A percentile compares a stretch with the other conserved stretches of the same genome.
These are phyloP conservation scores for Oxyura jamaicensis DNA, from an alignment of 2,113 vertebrate genomes.

Conservation along the genomic window DNA sequence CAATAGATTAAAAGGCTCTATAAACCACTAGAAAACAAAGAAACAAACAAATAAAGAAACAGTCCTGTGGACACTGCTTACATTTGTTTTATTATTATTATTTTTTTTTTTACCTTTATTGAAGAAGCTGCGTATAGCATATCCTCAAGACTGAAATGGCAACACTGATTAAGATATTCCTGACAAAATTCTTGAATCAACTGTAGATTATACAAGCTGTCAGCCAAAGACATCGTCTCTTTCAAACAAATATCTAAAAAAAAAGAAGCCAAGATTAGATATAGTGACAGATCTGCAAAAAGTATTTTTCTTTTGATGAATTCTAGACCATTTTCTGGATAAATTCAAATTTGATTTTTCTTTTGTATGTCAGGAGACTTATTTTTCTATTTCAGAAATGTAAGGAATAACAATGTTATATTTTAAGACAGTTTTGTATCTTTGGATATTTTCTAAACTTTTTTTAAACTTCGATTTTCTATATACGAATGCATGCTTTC, in stretches of 20 bases:
- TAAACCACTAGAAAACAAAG: not conserved
- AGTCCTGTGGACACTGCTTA: not conserved
- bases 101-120: constrained; percentile 85
- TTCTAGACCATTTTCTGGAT: not conserved
- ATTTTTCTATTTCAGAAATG: not conserved
- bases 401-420: not conserved
- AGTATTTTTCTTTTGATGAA: not conserved
- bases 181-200: constrained; percentile 94
- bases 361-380: fast-evolving
- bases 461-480: not conserved
- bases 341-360: not conserved
- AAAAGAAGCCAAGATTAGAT: not conserved
- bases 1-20: not conserved
- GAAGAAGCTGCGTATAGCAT: constrained; percentile 94
- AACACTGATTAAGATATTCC: constrained; percentile 92
- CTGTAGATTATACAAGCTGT: constrained; percentile 94
- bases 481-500: not conserved
- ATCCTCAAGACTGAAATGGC: constrained; percentile 95
- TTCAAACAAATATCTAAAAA: constrained; percentile 93
- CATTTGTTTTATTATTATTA: not conserved
- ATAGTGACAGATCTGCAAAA: not conserved
- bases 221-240: constrained; percentile 93
- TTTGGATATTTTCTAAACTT: not conserved
- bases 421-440: not conserved
- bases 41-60: not conserved